Percentiles rank a stretch among this genome's conserved stretches.
Evolutionary conservation across 53 echinoderm and acorn worm species (phyloP).

Genomic region (Apostichopus leukothele): DNA sequence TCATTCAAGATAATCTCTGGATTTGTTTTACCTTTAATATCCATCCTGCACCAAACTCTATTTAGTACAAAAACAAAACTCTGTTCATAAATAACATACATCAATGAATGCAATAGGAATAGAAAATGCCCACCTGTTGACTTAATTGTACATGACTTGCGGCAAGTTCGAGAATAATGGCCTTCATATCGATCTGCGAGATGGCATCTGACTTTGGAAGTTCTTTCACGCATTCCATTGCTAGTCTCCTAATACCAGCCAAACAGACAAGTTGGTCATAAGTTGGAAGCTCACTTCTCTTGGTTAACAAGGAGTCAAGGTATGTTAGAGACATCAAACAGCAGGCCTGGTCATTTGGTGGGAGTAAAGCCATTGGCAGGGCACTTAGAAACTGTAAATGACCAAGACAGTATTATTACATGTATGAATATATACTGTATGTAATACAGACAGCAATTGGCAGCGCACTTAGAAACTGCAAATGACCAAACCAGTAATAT

Average conservation of each 20-base stretch:
- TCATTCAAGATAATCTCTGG: no score
- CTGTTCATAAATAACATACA: no score
- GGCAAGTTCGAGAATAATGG: constrained; percentile 4
- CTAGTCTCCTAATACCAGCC: constrained; percentile 1
- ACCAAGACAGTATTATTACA: background rate
- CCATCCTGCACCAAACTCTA: no score
- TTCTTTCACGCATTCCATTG: constrained; percentile 15
- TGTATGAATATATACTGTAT: no score
- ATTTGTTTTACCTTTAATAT: no score
- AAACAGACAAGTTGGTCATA: background rate
- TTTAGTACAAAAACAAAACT: no score
- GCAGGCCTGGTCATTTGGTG: background rate
- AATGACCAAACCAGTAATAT: background rate
- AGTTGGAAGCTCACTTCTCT: no score
- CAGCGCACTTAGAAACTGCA: background rate
- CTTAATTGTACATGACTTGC: constrained; percentile 17
- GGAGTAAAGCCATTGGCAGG: constrained; percentile 2
- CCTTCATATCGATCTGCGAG: background rate
- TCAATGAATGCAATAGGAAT: background rate
- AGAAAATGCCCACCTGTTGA: background rate
- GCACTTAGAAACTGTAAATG: constrained; percentile 2
- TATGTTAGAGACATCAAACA: constrained; percentile 7
- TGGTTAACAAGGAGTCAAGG: background rate
- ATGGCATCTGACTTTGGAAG: background rate
- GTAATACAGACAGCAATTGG: background rate